Evolutionary conservation across 2,888 invertebrate species (phyloP).

Genomic region (Volucella inanis): DNA sequence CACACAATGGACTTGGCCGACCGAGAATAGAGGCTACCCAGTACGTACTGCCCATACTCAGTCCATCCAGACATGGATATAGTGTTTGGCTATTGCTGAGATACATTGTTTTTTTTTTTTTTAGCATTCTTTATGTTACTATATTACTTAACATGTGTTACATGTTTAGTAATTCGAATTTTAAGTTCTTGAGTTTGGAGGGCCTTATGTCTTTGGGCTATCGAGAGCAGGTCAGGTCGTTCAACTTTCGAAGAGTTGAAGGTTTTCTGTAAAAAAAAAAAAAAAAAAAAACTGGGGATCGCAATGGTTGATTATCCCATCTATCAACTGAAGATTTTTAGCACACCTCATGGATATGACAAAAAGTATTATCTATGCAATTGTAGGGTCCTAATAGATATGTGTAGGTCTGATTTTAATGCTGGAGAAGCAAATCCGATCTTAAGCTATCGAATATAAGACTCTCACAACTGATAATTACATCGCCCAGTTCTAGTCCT

Average conservation of each 20-base stretch:
- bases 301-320: too few species aligned
- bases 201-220: neutral
- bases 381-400: too few species aligned
- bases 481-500: too few species aligned
- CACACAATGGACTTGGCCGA: constrained; percentile 4
- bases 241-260: constrained; percentile 22
- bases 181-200: constrained; percentile 8
- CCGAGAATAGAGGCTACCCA: constrained; percentile 26
- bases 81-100: constrained; percentile 43
- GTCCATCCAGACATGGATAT: constrained; percentile 26
- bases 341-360: too few species aligned
- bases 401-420: too few species aligned
- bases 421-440: too few species aligned
- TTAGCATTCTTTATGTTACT: constrained; percentile 35
- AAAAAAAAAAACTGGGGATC: constrained; percentile 1
- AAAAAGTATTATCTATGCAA: too few species aligned
- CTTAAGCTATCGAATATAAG: too few species aligned
- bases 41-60: too few species aligned
- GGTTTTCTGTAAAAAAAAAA: constrained; percentile 18
- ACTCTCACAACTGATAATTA: too few species aligned
- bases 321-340: too few species aligned
- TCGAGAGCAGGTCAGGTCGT: constrained; percentile 7
- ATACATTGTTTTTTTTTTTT: constrained; percentile 20
- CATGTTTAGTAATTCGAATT: constrained; percentile 16
- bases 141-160: constrained; percentile 36